phyloP scores from a whole-genome alignment of 2,797 vertebrate species.

The Stomatorhinus walkeri region DNA sequence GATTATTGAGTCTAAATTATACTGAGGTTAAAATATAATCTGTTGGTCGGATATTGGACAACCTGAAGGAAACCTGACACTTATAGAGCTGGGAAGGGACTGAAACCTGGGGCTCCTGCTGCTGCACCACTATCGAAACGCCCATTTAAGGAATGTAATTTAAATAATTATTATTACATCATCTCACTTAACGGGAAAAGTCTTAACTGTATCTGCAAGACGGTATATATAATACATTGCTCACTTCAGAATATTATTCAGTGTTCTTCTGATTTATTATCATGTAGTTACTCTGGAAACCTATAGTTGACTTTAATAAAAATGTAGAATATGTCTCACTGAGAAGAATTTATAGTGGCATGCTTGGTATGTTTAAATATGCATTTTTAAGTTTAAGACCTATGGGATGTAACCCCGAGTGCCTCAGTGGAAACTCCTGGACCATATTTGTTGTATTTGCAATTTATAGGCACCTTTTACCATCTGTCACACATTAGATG shows the following conservation, averaged over 20 bases:
- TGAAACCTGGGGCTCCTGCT: background rate
- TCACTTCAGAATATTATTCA: background rate
- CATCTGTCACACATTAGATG: background rate
- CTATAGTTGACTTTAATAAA: background rate
- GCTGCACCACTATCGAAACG: background rate
- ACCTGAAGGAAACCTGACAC: background rate
- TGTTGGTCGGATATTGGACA: background rate
- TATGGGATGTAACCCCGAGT: background rate
- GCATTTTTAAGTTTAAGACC: background rate
- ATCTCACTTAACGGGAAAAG: background rate
- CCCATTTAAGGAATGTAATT: background rate
- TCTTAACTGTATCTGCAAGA: background rate
- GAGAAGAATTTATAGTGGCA: background rate
- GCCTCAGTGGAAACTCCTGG: background rate
- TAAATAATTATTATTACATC: background rate
- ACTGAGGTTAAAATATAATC: background rate
- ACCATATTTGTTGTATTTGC: background rate
- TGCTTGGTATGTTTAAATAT: background rate
- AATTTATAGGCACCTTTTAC: background rate
- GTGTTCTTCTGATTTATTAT: background rate
- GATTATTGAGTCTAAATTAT: background rate
- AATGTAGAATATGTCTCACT: background rate
- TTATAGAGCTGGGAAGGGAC: background rate
- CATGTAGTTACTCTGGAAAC: background rate
- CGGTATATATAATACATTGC: background rate